A percentile compares a stretch with the other conserved stretches of the same genome.
These are phyloP conservation scores for Tarsius wallacei DNA, from an alignment of 2,797 vertebrate genomes.

Conservation along the genomic window DNA sequence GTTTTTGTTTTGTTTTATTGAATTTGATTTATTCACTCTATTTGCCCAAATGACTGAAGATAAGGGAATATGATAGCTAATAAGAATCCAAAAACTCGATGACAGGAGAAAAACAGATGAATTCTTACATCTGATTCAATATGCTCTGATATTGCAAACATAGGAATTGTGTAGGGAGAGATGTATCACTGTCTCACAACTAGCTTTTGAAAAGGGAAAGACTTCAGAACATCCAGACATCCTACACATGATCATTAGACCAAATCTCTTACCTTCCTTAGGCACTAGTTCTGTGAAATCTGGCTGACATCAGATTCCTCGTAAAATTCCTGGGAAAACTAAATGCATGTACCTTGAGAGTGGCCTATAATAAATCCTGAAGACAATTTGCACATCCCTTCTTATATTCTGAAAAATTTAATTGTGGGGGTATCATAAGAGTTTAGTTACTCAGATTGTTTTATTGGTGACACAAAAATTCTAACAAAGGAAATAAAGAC, in stretches of 20 bases:
- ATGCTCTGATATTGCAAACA: background rate
- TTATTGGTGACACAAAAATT: background rate
- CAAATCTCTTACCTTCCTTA: background rate
- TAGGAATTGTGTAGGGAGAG: background rate
- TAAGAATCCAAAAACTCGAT: background rate
- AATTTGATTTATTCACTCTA: background rate
- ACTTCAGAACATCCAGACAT: background rate
- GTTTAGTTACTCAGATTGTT: background rate
- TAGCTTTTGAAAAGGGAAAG: background rate
- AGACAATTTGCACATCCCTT: background rate
- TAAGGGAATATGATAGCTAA: background rate
- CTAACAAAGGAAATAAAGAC: background rate
- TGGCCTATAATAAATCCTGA: background rate
- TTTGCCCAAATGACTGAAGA: background rate
- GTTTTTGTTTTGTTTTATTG: background rate
- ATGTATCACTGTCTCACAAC: background rate
- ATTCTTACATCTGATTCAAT: background rate
- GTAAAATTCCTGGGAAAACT: background rate
- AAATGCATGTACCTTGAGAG: background rate
- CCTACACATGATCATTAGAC: background rate
- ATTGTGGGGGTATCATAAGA: background rate
- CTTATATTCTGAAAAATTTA: background rate
- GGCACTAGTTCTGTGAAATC: background rate
- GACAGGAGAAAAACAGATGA: too few species aligned
- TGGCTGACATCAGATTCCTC: background rate